Evolutionary conservation across 1,140 invertebrate species (phyloP).

Genomic region (Rhyzopertha dominica): DNA sequence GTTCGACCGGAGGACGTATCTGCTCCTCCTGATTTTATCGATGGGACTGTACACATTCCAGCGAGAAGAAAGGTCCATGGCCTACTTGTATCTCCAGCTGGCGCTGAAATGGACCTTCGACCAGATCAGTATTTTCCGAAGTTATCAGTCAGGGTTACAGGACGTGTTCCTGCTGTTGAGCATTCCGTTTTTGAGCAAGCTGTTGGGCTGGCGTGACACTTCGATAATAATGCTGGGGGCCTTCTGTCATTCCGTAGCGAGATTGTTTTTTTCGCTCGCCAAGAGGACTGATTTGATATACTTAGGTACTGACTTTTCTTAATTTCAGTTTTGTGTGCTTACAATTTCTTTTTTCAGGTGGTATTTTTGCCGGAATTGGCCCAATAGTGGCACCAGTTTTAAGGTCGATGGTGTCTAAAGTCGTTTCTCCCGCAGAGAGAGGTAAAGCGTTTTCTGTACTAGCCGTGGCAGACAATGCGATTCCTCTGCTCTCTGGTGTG

Average conservation of each 20-base stretch:
- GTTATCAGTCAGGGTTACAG: conserved; percentile 61
- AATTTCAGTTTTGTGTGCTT: background rate
- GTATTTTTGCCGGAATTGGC: conserved; percentile 60
- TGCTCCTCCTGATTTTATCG: conserved; percentile 59
- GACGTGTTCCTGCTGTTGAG: conserved; percentile 60
- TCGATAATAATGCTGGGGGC: conserved; percentile 66
- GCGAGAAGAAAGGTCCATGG: conserved; percentile 65
- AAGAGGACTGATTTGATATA: conserved; percentile 53
- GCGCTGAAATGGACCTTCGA: conserved; percentile 62
- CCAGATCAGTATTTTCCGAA: conserved; percentile 54
- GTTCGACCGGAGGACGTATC: conserved; percentile 52
- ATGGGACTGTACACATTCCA: conserved; percentile 76
- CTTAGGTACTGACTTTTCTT: conserved; percentile 45
- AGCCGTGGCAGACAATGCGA: conserved; percentile 70
- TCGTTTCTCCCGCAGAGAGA: conserved; percentile 60
- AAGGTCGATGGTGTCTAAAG: conserved; percentile 69
- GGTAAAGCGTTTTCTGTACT: conserved; percentile 71
- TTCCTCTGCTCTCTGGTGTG: conserved; percentile 63
- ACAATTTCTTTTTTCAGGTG: conserved; percentile 47
- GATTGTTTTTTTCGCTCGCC: conserved; percentile 61
- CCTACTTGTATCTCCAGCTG: conserved; percentile 61
- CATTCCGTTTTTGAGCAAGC: conserved; percentile 62
- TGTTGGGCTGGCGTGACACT: conserved; percentile 62
- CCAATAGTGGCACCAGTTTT: conserved; percentile 69
- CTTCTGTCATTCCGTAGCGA: conserved; percentile 58